Base-by-base conservation (phyloP, 1,140 invertebrate genomes). In the Dryas iulia region DNA sequence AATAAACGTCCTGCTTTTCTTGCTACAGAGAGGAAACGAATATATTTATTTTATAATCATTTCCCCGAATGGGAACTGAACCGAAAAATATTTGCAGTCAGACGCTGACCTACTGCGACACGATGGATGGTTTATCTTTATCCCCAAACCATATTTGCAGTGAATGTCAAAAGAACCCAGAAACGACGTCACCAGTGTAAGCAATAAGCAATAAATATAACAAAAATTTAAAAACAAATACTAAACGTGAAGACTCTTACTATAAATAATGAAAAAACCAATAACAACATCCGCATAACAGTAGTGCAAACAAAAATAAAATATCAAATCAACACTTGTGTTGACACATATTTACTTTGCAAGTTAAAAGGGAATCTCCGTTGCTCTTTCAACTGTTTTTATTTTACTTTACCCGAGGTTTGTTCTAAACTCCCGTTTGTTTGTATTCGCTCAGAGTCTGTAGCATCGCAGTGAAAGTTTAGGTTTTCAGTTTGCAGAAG, bases 371-470 rank as follows among this genome's bases (percentile, higher is more conserved):
- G 12, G 28, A 63, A 33, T 56, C 10, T 8, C 10, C 5, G 30
- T 25, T 35, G 52, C 61, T 56, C 18, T 54, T 18, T n/a, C 52
- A 56, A 14, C 11, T 31, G 18, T 56, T 63, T 54, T 54, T 63
- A 63, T 63, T 56, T 63, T 33, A 63, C 52, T 54, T 56, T 18
- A 53, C 6, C 52, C 61, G 2, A 63, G 47, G 8, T 12, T 63
- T 54, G 47, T 63, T 63, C 52, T 63, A 56, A 33, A 56, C 52
- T 33, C 21, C 28, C 52, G 28, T 56, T 63, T 63, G 61, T 63
- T 56, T 56, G 28, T 25, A 63, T 63, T 53, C 52, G 28, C 21
- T 54, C 60, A 25, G 25, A 31, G 21, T 56, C 52, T 63, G 52
- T 18, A 25, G 61, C 26, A 56, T 63, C 28, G 28, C 7, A 14